Percentiles rank a stretch among this genome's conserved stretches.
phyloP scores from a whole-genome alignment of 2,113 vertebrate species.

The Aptenodytes patagonicus region DNA sequence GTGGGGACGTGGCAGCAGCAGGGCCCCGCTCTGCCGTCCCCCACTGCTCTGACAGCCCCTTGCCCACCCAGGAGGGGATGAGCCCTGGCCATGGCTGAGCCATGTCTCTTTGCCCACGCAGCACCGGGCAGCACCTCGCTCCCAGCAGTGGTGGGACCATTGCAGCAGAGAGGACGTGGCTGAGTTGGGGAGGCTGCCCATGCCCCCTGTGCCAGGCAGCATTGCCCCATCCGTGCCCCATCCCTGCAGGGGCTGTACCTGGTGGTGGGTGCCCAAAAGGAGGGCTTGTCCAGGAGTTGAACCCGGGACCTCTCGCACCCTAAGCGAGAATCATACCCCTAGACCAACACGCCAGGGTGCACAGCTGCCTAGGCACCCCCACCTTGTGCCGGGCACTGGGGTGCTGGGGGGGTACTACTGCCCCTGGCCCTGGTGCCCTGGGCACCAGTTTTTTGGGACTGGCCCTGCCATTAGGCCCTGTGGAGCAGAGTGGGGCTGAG shows the following conservation, averaged over 20 bases:
- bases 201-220: no score
- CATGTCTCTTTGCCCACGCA: rapidly evolving
- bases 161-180: rapidly evolving
- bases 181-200: rapidly evolving
- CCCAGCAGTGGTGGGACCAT: no score
- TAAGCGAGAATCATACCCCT: slow-evolving; percentile 69
- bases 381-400: neutral
- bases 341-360: slow-evolving; percentile 35
- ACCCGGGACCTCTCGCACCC: slow-evolving; percentile 53
- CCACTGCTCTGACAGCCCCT: neutral
- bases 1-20: neutral
- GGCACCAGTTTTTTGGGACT: rapidly evolving
- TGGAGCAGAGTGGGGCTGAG: neutral
- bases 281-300: neutral
- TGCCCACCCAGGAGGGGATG: neutral
- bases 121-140: rapidly evolving
- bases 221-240: no score
- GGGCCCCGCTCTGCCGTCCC: no score
- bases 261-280: rapidly evolving
- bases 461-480: neutral
- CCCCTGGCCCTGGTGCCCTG: rapidly evolving
- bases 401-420: rapidly evolving
- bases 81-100: neutral
- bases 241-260: no score
- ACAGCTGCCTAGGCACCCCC: no score